Conservation (phyloP, 2,113 vertebrate genomes). For the Orycteropus afer region DNA sequence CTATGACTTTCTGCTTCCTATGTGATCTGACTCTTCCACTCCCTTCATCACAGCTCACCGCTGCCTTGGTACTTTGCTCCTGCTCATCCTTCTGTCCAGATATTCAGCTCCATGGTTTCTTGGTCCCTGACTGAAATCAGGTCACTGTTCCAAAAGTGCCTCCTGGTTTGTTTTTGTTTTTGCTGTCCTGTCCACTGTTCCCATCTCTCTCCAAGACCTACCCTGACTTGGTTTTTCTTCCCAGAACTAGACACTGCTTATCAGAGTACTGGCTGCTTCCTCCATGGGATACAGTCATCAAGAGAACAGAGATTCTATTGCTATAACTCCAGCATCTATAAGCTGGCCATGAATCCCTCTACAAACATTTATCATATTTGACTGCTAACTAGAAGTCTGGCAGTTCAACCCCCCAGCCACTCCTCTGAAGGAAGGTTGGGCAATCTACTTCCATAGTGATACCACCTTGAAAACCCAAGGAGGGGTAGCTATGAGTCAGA, state of each 20-base stretch:
- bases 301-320: not conserved
- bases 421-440: no score
- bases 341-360: not conserved
- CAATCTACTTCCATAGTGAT: no score
- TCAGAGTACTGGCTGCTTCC: not conserved
- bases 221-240: not conserved
- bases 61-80: not conserved
- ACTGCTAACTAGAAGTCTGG: no score
- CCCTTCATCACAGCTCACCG: not conserved
- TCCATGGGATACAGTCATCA: no score
- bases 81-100: not conserved
- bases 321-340: fast-evolving
- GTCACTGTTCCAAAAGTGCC: not conserved
- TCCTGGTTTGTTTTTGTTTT: no score
- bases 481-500: no score
- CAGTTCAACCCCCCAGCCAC: no score
- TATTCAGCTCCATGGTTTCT: not conserved
- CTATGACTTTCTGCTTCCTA: not conserved
- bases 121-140: not conserved
- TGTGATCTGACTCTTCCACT: not conserved
- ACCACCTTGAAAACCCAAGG: no score
- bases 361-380: not conserved
- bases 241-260: not conserved
- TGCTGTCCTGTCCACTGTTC: not conserved
- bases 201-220: not conserved